Evolutionary conservation across 2,888 invertebrate genomes (phyloP).

Genomic region (Acanthopleura granulata): DNA sequence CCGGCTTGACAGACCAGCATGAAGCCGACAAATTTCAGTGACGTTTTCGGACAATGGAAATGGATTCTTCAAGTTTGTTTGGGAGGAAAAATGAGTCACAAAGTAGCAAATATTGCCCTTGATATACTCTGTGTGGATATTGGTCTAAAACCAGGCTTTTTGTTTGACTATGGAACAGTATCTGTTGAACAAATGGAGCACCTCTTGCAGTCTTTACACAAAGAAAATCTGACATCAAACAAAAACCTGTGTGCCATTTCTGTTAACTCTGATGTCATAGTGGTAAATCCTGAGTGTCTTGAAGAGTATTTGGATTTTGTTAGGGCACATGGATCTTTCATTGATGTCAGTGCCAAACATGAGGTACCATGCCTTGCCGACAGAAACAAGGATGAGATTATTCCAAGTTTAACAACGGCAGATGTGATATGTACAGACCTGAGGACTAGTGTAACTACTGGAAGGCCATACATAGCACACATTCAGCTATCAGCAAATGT

Average conservation of each 20-base stretch:
- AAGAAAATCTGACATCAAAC: constrained; percentile 26
- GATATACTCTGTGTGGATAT: constrained; percentile 36
- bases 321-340: not conserved
- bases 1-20: no score
- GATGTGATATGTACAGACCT: not conserved
- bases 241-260: constrained; percentile 30
- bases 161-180: constrained; percentile 36
- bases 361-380: not conserved
- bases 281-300: constrained; percentile 27
- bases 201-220: constrained; percentile 28
- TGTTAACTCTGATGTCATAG: constrained; percentile 36
- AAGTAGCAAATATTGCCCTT: no score
- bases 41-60: no score
- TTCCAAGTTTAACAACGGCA: no score
- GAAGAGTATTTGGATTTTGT: not conserved
- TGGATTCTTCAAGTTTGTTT: no score
- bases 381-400: no score
- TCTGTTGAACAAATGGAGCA: not conserved
- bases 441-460: not conserved
- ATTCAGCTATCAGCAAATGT: constrained; percentile 2
- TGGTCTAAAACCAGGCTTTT: constrained; percentile 39
- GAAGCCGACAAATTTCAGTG: no score
- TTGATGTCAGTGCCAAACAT: not conserved
- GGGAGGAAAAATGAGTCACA: no score
- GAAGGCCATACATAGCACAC: not conserved